phyloP scores from a whole-genome alignment of 2,888 invertebrate genomes.

The Athalia circularis region DNA sequence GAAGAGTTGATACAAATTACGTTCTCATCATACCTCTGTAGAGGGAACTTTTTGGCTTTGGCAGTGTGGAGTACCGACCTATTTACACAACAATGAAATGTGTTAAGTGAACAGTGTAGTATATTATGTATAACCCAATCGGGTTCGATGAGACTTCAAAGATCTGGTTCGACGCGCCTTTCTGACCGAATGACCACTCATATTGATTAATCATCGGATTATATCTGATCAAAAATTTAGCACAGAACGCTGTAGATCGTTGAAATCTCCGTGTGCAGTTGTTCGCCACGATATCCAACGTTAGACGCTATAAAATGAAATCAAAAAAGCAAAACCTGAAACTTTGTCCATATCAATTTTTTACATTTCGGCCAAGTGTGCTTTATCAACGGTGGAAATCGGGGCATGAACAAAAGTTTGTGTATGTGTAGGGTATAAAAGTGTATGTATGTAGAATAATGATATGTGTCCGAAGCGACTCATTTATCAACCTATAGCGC shows the following conservation, averaged over 20 bases:
- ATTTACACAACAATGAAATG: conserved; percentile 64
- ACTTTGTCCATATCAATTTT: neutral
- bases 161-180: conserved; percentile 13
- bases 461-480: conserved; percentile 18
- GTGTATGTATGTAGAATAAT: neutral
- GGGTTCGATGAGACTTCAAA: conserved; percentile 19
- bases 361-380: conserved; percentile 14
- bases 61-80: conserved; percentile 68
- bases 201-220: too few species aligned
- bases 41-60: conserved; percentile 69
- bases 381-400: conserved; percentile 19
- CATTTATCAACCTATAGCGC: conserved; percentile 29
- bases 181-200: neutral
- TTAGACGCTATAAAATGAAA: conserved; percentile 34
- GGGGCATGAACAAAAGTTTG: conserved; percentile 5
- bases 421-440: neutral
- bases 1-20: neutral
- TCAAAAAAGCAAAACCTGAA: neutral
- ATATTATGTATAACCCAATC: neutral
- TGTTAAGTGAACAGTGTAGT: conserved; percentile 43
- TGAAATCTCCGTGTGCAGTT: neutral
- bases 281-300: conserved; percentile 17
- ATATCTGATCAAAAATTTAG: neutral
- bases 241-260: conserved; percentile 1
- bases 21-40: conserved; percentile 66